Conservation (phyloP, 2,113 vertebrate genomes). For the Geococcyx californianus region DNA sequence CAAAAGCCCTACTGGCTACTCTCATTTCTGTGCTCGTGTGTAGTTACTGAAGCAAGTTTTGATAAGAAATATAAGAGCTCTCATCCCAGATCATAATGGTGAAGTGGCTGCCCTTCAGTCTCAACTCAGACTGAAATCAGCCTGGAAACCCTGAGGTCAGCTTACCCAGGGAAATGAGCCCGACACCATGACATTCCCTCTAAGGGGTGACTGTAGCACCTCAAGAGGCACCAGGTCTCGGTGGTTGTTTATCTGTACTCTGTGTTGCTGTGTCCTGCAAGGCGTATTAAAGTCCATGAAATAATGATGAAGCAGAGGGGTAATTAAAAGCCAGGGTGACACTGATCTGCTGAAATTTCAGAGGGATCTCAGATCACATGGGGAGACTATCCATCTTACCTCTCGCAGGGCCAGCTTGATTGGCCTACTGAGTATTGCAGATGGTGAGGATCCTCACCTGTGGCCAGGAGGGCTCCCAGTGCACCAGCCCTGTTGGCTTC, state of each 20-base stretch:
- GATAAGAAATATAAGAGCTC: background rate
- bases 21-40: background rate
- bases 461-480: slow-evolving; percentile 84
- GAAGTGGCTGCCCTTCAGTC: background rate
- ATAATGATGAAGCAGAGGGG: slow-evolving; percentile 91
- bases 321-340: slow-evolving; percentile 91
- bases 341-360: slow-evolving; percentile 90
- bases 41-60: background rate
- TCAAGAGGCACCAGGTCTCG: slow-evolving; percentile 2
- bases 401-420: slow-evolving; percentile 86
- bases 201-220: slow-evolving; percentile 25
- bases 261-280: slow-evolving; percentile 78
- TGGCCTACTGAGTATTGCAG: slow-evolving; percentile 89
- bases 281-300: slow-evolving; percentile 88
- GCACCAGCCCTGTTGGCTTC: slow-evolving; percentile 81
- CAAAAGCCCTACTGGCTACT: background rate
- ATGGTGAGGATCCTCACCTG: slow-evolving; percentile 87
- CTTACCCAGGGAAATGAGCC: slow-evolving; percentile 29
- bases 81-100: background rate
- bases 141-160: slow-evolving; percentile 62
- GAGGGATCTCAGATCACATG: slow-evolving; percentile 80
- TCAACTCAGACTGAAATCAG: background rate
- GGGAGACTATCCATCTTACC: slow-evolving; percentile 81
- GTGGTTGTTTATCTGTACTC: slow-evolving; percentile 72
- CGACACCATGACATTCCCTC: background rate